phyloP scores from a whole-genome alignment of 2,888 invertebrate genomes.

The Carterocephalus palaemon region DNA sequence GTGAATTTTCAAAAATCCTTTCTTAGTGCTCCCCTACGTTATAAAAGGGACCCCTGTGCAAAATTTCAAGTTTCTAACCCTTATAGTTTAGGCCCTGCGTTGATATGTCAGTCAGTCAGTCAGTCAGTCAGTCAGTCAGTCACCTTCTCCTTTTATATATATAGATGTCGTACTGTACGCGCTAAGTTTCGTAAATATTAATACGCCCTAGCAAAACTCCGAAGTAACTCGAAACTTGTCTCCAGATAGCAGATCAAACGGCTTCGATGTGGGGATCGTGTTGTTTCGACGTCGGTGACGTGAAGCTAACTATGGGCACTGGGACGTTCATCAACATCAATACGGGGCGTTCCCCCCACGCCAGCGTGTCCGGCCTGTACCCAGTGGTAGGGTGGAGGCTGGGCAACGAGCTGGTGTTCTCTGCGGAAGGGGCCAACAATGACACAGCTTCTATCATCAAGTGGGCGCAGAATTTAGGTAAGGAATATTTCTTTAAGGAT shows the following conservation, averaged over 20 bases:
- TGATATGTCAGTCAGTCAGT: no score
- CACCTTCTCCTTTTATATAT: no score
- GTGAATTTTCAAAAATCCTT: no score
- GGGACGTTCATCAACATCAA: constrained; percentile 94
- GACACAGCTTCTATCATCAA: constrained; percentile 93
- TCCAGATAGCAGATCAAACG: constrained; percentile 91
- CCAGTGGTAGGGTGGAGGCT: constrained; percentile 92
- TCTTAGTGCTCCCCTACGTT: no score
- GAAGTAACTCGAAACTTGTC: constrained; percentile 14
- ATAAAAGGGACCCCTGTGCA: no score
- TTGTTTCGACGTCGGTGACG: constrained; percentile 86
- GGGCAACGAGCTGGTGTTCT: constrained; percentile 77
- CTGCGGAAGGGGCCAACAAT: constrained; percentile 91
- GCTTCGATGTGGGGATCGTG: constrained; percentile 93
- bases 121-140: no score
- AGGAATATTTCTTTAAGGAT: constrained; percentile 32
- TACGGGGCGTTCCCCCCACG: constrained; percentile 86
- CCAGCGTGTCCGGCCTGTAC: constrained; percentile 91
- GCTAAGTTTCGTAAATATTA: no score
- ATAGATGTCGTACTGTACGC: no score
- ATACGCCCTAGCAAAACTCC: no score
- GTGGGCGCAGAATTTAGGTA: constrained; percentile 88
- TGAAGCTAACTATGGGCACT: constrained; percentile 94
- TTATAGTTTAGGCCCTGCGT: no score
- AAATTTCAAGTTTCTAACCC: no score